A percentile compares a stretch with the other conserved stretches of the same genome.
Evolutionary conservation across 2,797 vertebrate species (phyloP).

Genomic region (Myripristis murdjan): DNA sequence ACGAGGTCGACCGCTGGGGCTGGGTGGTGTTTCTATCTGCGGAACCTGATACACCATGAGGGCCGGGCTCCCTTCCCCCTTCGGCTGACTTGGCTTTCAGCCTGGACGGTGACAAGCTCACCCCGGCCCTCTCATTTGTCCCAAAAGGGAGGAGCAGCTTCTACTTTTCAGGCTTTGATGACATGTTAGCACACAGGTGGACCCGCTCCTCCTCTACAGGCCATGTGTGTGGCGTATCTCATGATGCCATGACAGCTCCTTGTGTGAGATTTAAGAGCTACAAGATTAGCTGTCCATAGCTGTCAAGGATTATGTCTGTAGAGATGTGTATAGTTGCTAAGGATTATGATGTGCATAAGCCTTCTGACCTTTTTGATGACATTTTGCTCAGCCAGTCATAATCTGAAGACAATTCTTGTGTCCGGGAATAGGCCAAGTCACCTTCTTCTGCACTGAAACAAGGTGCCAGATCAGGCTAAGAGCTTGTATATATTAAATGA

Average conservation of each 20-base stretch:
- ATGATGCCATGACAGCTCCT: slow-evolving; percentile 49
- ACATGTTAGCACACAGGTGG: slow-evolving; percentile 58
- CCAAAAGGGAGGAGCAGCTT: slow-evolving; percentile 57
- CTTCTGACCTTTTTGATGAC: slow-evolving; percentile 20
- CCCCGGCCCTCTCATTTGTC: slow-evolving; percentile 44
- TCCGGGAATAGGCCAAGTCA: background rate
- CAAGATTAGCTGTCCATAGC: slow-evolving; percentile 54
- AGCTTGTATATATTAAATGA: no score
- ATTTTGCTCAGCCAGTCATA: background rate
- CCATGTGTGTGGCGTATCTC: slow-evolving; percentile 33
- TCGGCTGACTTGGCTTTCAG: slow-evolving; percentile 42
- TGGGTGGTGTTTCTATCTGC: slow-evolving; percentile 58
- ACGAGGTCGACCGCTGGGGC: slow-evolving; percentile 30
- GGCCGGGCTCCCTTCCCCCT: slow-evolving; percentile 35
- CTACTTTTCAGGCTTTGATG: slow-evolving; percentile 57
- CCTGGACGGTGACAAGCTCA: slow-evolving; percentile 20
- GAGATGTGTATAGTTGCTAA: no score
- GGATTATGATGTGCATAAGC: slow-evolving; percentile 51
- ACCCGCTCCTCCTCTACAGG: slow-evolving; percentile 36
- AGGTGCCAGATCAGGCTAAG: background rate
- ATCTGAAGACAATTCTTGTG: background rate
- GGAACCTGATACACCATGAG: slow-evolving; percentile 60
- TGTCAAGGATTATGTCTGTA: no score
- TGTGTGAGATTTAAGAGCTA: slow-evolving; percentile 59
- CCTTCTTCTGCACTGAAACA: background rate